These are phyloP conservation scores for Tipula unca DNA, from an alignment of 2,888 invertebrate genomes.

Conservation along the genomic window DNA sequence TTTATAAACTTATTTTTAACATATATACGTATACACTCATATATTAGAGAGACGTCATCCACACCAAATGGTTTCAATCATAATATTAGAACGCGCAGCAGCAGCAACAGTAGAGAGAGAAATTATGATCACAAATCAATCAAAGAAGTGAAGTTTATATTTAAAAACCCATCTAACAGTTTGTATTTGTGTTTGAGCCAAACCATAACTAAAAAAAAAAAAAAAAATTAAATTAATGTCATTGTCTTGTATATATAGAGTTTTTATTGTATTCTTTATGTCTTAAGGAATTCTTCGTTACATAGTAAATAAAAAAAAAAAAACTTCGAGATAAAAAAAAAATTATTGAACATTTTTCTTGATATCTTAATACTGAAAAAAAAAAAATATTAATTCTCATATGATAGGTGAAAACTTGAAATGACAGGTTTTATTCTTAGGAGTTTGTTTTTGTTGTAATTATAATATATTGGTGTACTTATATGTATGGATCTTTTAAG, in stretches of 20 bases:
- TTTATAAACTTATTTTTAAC: not conserved
- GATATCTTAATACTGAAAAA: not conserved
- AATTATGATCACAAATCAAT: not conserved
- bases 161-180: not conserved
- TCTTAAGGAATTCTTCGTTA: not conserved
- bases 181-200: not conserved
- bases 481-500: not conserved
- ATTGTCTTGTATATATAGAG: not conserved
- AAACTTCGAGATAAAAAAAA: not conserved
- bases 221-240: not conserved
- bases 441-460: not conserved
- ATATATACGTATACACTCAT: not conserved
- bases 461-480: not conserved
- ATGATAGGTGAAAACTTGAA: slow-evolving; percentile 14
- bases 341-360: slow-evolving; percentile 4
- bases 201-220: not conserved
- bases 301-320: not conserved
- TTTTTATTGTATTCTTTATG: not conserved
- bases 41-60: not conserved
- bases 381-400: not conserved
- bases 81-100: not conserved
- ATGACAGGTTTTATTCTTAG: slow-evolving; percentile 14
- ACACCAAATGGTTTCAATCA: not conserved
- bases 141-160: not conserved
- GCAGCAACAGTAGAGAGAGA: not conserved